These are phyloP conservation scores for Donacobius atricapilla DNA, from an alignment of 2,113 vertebrate species.

Conservation along the genomic window DNA sequence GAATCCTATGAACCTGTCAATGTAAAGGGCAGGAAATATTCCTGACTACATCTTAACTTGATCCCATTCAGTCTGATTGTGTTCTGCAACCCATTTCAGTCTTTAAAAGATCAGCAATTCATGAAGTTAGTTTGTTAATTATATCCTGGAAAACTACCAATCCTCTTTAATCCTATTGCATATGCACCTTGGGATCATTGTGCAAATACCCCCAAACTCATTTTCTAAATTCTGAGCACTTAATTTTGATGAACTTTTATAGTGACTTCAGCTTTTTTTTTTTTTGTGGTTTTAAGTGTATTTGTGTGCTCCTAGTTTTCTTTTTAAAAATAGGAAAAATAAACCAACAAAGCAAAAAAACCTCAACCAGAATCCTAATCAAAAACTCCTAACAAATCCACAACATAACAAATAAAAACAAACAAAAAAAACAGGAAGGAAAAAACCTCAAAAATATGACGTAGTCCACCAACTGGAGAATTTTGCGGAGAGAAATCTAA, in stretches of 20 bases:
- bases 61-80: neutral
- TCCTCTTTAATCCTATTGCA: neutral
- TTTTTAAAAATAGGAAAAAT: neutral
- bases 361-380: neutral
- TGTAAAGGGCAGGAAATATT: neutral
- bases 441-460: accelerated
- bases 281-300: neutral
- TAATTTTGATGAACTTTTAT: neutral
- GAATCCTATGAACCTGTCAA: accelerated
- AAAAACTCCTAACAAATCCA: neutral
- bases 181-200: neutral
- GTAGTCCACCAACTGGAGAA: neutral
- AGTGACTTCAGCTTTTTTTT: neutral
- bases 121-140: neutral
- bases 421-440: accelerated
- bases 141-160: neutral
- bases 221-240: neutral
- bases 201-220: neutral
- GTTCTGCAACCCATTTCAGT: neutral
- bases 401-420: neutral
- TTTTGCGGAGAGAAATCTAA: neutral
- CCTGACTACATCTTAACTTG: neutral
- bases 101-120: neutral
- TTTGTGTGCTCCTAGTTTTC: neutral
- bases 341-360: neutral